Conservation (phyloP, 1,140 invertebrate species). For the Coelopa frigida region DNA sequence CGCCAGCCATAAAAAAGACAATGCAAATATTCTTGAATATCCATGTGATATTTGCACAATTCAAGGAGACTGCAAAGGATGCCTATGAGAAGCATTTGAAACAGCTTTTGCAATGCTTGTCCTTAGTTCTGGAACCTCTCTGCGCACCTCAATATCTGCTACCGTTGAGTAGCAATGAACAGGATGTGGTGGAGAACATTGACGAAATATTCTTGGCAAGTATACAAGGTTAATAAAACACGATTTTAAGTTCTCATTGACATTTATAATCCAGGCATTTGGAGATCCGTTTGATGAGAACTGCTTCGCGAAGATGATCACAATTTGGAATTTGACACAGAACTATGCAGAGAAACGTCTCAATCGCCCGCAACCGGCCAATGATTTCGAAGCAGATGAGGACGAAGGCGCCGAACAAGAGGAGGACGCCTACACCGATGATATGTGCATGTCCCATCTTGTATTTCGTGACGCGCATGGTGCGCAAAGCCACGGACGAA, state of each 20-base stretch:
- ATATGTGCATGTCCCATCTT: conserved; percentile 13
- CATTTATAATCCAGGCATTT: conserved; percentile 10
- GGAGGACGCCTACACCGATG: conserved; percentile 7
- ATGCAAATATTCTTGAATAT: conserved; percentile 41
- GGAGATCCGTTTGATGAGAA: conserved; percentile 17
- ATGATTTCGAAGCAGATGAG: conserved; percentile 14
- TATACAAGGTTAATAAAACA: not conserved
- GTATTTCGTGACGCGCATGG: conserved; percentile 11
- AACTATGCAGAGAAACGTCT: conserved; percentile 4
- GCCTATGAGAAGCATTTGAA: conserved; percentile 23
- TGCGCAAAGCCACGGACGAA: conserved; percentile 1
- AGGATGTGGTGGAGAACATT: conserved; percentile 27
- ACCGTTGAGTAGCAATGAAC: conserved; percentile 13
- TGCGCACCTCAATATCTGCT: conserved; percentile 10
- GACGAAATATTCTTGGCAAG: conserved; percentile 35
- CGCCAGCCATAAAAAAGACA: conserved; percentile 18
- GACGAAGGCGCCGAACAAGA: conserved; percentile 5
- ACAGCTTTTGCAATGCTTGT: conserved; percentile 22
- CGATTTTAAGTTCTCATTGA: not conserved
- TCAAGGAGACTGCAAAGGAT: conserved; percentile 25
- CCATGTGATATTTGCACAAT: conserved; percentile 38
- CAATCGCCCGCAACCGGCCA: not conserved
- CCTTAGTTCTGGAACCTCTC: conserved; percentile 13
- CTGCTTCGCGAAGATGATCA: conserved; percentile 10
- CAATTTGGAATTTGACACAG: conserved; percentile 14